These are phyloP conservation scores for Mactromeris polynyma DNA, from an alignment of 2,888 invertebrate genomes.

Conservation along the genomic window DNA sequence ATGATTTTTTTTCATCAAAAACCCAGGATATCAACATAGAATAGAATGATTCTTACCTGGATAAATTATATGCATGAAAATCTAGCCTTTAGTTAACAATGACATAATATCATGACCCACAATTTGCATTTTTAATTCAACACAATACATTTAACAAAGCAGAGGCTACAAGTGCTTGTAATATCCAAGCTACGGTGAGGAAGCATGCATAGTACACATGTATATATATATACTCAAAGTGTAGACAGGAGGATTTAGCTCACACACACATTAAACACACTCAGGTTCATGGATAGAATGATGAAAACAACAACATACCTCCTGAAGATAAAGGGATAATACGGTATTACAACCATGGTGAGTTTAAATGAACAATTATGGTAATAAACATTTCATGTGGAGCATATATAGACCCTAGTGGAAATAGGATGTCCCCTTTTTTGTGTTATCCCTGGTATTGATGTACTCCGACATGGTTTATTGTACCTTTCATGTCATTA, in stretches of 20 bases:
- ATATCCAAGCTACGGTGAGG: not conserved
- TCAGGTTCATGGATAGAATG: slow-evolving; percentile 17
- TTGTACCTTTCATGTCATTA: too few relatives aligned
- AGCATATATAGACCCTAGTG: too few relatives aligned
- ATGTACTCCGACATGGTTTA: too few relatives aligned
- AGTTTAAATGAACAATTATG: not conserved
- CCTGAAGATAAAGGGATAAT: slow-evolving; percentile 43
- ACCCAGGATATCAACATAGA: too few relatives aligned
- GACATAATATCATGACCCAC: too few relatives aligned
- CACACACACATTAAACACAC: slow-evolving; percentile 19
- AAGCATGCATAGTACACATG: slow-evolving; percentile 47
- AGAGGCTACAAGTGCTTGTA: not conserved
- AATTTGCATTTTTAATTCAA: not conserved
- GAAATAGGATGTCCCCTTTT: too few relatives aligned
- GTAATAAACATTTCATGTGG: too few relatives aligned
- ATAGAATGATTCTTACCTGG: too few relatives aligned
- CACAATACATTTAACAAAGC: not conserved
- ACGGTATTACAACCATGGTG: not conserved
- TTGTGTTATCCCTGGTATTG: too few relatives aligned
- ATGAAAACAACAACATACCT: slow-evolving; percentile 47
- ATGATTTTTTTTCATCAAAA: too few relatives aligned
- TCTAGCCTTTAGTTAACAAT: too few relatives aligned
- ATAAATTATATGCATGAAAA: too few relatives aligned
- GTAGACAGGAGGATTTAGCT: not conserved
- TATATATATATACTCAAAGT: slow-evolving; percentile 43